These are phyloP conservation scores for Cervus canadensis DNA, from an alignment of 2,113 vertebrate genomes.

Conservation along the genomic window DNA sequence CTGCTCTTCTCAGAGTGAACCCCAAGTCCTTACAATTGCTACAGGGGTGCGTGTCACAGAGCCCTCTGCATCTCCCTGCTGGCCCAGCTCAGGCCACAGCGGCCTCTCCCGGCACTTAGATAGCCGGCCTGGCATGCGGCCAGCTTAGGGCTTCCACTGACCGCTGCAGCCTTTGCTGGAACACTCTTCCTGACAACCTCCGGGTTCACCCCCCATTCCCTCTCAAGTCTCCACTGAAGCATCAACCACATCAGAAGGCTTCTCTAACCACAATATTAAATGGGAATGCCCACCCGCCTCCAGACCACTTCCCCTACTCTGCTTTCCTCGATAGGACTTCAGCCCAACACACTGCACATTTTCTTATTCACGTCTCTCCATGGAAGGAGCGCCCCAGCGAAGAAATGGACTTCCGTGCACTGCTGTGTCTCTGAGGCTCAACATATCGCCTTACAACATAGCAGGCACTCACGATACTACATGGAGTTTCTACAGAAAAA, in stretches of 20 bases:
- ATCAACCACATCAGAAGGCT: not conserved
- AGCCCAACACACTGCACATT: not conserved
- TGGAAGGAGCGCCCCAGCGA: not conserved
- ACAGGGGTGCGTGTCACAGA: accelerated
- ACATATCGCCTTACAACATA: not conserved
- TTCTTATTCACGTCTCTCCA: not conserved
- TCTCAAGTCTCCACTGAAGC: not conserved
- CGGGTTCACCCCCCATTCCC: too few species aligned
- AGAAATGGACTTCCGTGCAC: not conserved
- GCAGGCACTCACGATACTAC: not conserved
- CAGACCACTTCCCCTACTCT: not conserved
- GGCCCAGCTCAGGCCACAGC: not conserved
- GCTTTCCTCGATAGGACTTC: not conserved
- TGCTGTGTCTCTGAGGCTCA: not conserved
- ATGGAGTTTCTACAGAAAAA: not conserved
- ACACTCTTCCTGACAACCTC: not conserved
- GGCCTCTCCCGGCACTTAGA: not conserved
- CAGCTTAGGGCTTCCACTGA: not conserved
- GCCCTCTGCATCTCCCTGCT: accelerated
- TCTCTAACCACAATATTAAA: not conserved
- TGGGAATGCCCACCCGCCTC: not conserved
- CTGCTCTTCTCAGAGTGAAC: not conserved
- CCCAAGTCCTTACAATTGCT: not conserved
- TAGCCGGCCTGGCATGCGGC: accelerated
- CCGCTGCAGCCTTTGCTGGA: not conserved